Base-by-base conservation (phyloP, 53 echinoderm and acorn worm species). In the Zoroaster sp. region DNA sequence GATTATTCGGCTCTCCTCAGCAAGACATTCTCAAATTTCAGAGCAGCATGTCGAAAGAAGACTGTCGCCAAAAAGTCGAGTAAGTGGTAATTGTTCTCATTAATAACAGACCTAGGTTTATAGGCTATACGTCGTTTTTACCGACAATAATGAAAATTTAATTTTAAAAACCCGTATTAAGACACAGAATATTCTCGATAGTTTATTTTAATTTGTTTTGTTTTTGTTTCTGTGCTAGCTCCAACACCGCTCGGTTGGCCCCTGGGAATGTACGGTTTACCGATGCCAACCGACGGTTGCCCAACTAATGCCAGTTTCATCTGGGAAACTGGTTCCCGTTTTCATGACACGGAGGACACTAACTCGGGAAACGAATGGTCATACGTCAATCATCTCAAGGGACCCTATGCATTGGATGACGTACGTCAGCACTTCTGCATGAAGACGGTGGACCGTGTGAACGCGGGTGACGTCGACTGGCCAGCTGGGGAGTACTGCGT, bases 401-500 rank as follows among this genome's bases (percentile, higher is more conserved):
- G 87, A 7, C 73, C 55, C 5, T 37, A 53, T 31, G 55, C 76
- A 31, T 14, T 1, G 21, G 66, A 88, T 37, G 46, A 91, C 79
- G 76, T 91, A 66, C 10, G 25, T 2, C 45, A 91, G 45, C 51
- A 83, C 15, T 95, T 95, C 79, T 95, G 95, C 69, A 86, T 92
- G 83, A 92, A 93, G 46, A 90, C 92, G 20, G 71, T 55, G 14
- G 63, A 55, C n/a, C 30, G 66, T 40, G 51, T 68, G 4, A 53
- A 59, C 21, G 37, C 28, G n/a, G 45, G 49, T 28, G 72, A 82
- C 5, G 89, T 89, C 87, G 23, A 18, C 20, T 95, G 92, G 92
- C 90, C 75, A 4, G 40, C 80, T 11, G 95, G 95, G 0, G 33
- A 88, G 42, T 95, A 95, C 65, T 95, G 95, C 47, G 77, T 95